Percentiles rank a stretch among this genome's conserved stretches.
These are phyloP conservation scores for Protobothrops flavoviridis DNA, from an alignment of 2,113 vertebrate genomes.

Conservation along the genomic window DNA sequence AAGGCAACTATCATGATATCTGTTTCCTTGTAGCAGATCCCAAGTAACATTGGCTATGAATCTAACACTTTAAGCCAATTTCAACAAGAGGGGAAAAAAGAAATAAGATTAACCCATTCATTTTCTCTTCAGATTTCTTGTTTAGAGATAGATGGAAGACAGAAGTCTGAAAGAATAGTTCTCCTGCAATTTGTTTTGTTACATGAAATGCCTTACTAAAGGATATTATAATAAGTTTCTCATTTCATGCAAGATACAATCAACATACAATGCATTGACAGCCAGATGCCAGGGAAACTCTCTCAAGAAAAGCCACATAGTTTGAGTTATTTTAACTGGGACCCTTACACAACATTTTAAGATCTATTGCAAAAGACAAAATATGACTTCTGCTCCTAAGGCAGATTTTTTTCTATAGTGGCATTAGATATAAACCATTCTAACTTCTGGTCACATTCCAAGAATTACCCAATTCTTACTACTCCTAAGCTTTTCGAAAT, in stretches of 20 bases:
- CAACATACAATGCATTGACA: slow-evolving; percentile 54
- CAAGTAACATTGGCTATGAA: slow-evolving; percentile 58
- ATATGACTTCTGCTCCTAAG: slow-evolving; percentile 48
- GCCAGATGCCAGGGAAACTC: slow-evolving; percentile 43
- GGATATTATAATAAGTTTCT: slow-evolving; percentile 67
- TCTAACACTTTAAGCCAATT: slow-evolving; percentile 56
- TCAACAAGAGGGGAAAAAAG: slow-evolving; percentile 38
- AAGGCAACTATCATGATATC: slow-evolving; percentile 45
- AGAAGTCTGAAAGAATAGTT: slow-evolving; percentile 55
- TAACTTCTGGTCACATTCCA: slow-evolving; percentile 45
- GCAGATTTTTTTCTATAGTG: slow-evolving; percentile 22
- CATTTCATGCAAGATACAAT: slow-evolving; percentile 64
- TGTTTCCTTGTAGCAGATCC: slow-evolving; percentile 63
- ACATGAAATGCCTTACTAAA: slow-evolving; percentile 65
- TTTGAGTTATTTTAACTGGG: slow-evolving; percentile 63
- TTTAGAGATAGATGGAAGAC: not conserved
- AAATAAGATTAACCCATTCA: slow-evolving; percentile 57
- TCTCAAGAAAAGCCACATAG: slow-evolving; percentile 57
- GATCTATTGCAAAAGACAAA: slow-evolving; percentile 59
- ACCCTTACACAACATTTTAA: slow-evolving; percentile 57
- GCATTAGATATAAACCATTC: slow-evolving; percentile 47
- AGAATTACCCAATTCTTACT: slow-evolving; percentile 36
- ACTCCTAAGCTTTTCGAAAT: slow-evolving; percentile 46
- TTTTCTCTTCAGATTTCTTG: slow-evolving; percentile 51
- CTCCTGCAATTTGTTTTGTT: slow-evolving; percentile 61